Evolutionary conservation across 2,113 vertebrate species (phyloP).

Genomic region (Alethe castanea): DNA sequence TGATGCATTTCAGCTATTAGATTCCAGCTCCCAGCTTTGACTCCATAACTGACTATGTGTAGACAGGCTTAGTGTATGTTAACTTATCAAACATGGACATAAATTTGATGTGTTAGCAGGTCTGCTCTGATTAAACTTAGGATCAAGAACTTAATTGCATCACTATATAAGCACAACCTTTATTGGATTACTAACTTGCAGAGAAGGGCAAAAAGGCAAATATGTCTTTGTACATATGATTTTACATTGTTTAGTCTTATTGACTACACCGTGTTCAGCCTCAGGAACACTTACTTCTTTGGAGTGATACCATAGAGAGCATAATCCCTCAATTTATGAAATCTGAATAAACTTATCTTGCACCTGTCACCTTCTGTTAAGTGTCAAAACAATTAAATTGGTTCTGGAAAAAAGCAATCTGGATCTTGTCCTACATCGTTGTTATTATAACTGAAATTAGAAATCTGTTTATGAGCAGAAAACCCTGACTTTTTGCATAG

Average conservation of each 20-base stretch:
- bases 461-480: background rate
- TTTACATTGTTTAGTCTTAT: background rate
- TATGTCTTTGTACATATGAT: background rate
- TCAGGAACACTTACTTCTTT: background rate
- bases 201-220: background rate
- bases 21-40: background rate
- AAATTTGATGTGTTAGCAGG: slow-evolving; percentile 33
- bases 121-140: slow-evolving; percentile 14
- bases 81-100: slow-evolving; percentile 20
- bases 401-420: background rate
- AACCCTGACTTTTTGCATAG: background rate
- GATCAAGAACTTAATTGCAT: slow-evolving; percentile 35
- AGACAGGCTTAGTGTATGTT: slow-evolving; percentile 21
- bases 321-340: background rate
- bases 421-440: background rate
- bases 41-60: slow-evolving; percentile 2
- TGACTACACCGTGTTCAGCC: background rate
- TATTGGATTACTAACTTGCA: background rate
- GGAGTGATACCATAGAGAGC: background rate
- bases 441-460: background rate
- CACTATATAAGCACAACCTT: background rate
- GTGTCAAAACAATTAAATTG: background rate
- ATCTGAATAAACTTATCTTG: background rate
- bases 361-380: background rate
- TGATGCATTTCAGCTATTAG: background rate